phyloP scores from a whole-genome alignment of 2,888 invertebrate genomes.

The Pachymerium ferrugineum region DNA sequence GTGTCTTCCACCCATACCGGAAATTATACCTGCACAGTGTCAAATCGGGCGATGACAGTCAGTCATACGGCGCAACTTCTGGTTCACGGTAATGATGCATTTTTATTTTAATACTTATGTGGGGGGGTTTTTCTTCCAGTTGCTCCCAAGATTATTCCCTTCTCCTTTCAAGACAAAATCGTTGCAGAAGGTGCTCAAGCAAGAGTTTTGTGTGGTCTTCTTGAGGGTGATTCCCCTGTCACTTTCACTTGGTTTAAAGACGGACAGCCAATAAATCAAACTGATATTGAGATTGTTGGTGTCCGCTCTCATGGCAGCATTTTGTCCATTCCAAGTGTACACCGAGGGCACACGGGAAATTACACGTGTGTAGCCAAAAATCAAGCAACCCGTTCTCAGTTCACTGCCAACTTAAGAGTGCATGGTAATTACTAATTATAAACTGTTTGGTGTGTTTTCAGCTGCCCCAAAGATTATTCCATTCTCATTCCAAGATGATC shows the following conservation, averaged over 20 bases:
- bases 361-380: constrained; percentile 55
- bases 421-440: constrained; percentile 50
- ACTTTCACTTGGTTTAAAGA: constrained; percentile 35
- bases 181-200: constrained; percentile 36
- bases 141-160: constrained; percentile 34
- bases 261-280: constrained; percentile 28
- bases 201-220: constrained; percentile 35
- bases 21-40: constrained; percentile 44
- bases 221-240: constrained; percentile 35
- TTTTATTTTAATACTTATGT: no score
- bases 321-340: constrained; percentile 41
- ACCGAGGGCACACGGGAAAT: constrained; percentile 51
- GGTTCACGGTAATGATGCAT: constrained; percentile 7
- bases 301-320: constrained; percentile 39
- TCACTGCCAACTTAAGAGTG: constrained; percentile 48
- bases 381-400: constrained; percentile 46
- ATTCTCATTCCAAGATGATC: constrained; percentile 30
- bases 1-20: constrained; percentile 44
- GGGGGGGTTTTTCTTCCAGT: no score
- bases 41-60: not conserved
- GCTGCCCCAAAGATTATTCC: constrained; percentile 30
- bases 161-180: constrained; percentile 37
- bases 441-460: not conserved
- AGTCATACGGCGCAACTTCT: constrained; percentile 15
- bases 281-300: constrained; percentile 31